A percentile compares a stretch with the other conserved stretches of the same genome.
Evolutionary conservation across 2,113 vertebrate genomes (phyloP).

Genomic region (Dasyurus viverrinus): DNA sequence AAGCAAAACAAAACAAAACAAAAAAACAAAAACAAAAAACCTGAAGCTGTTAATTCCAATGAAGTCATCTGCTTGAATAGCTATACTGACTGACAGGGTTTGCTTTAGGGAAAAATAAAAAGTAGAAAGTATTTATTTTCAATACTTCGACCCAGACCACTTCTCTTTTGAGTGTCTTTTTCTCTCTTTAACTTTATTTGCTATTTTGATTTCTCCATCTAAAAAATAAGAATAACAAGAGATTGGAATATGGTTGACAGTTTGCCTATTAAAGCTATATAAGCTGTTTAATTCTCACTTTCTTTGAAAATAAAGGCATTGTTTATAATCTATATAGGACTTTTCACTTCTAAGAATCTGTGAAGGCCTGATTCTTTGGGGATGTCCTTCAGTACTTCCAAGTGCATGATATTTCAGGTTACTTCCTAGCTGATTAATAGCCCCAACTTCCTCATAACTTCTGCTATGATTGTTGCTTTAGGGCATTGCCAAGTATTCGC

Average conservation of each 20-base stretch:
- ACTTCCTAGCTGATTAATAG: neutral
- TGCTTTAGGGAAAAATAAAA: neutral
- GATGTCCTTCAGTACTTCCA: neutral
- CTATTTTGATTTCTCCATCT: neutral
- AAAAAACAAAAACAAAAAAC: too few relatives aligned
- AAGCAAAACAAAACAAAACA: neutral
- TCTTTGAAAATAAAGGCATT: neutral
- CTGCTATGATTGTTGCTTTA: neutral
- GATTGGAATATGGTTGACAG: neutral
- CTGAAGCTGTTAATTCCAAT: conserved; percentile 17
- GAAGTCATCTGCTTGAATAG: neutral
- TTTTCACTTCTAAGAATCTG: neutral
- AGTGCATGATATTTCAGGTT: neutral
- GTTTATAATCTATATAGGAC: neutral
- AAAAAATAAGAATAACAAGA: neutral
- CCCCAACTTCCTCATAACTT: neutral
- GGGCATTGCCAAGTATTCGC: neutral
- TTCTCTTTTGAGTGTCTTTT: neutral
- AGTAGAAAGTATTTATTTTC: neutral
- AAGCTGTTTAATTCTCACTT: neutral
- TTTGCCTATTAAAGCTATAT: neutral
- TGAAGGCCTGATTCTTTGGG: neutral
- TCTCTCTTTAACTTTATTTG: neutral
- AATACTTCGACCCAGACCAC: neutral
- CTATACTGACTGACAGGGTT: neutral